Evolutionary conservation across 2,113 vertebrate species (phyloP).

Genomic region (Corythornis madagascariensis): DNA sequence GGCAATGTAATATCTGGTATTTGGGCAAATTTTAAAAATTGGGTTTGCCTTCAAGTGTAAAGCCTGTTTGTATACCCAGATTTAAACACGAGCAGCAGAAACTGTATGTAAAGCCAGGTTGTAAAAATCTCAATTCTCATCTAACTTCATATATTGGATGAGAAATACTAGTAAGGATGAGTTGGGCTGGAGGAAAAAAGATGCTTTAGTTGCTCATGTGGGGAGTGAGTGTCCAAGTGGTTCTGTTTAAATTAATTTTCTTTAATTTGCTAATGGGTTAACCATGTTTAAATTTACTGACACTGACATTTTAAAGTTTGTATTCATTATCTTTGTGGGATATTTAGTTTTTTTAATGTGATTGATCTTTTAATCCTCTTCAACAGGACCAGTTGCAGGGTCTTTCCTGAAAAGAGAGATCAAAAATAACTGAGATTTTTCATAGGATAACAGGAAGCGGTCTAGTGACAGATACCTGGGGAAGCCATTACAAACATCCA

Average conservation of each 20-base stretch:
- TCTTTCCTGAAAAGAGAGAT: not conserved
- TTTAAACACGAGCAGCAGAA: not conserved
- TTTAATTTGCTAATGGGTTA: not conserved
- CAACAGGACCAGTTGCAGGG: not conserved
- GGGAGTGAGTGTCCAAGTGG: not conserved
- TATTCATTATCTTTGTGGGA: not conserved
- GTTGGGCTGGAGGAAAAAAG: not conserved
- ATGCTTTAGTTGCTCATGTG: not conserved
- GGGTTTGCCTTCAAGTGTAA: not conserved
- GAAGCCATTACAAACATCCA: not conserved
- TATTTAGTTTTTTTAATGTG: not conserved
- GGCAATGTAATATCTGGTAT: not conserved
- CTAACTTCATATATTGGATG: not conserved
- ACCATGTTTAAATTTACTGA: not conserved
- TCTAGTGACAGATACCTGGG: not conserved
- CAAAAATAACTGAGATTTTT: not conserved
- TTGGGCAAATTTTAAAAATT: not conserved
- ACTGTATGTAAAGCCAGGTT: not conserved
- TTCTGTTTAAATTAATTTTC: not conserved
- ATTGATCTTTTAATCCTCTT: not conserved
- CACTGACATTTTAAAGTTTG: not conserved
- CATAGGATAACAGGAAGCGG: too few relatives aligned
- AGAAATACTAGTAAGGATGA: not conserved
- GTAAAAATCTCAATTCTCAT: not conserved
- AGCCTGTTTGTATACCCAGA: not conserved